Evolutionary conservation across 64 coral and sea anemone genomes (phyloP), one percentile per base, ranked within the genome.

Genomic region (Hydrozoanthus tunicans): DNA sequence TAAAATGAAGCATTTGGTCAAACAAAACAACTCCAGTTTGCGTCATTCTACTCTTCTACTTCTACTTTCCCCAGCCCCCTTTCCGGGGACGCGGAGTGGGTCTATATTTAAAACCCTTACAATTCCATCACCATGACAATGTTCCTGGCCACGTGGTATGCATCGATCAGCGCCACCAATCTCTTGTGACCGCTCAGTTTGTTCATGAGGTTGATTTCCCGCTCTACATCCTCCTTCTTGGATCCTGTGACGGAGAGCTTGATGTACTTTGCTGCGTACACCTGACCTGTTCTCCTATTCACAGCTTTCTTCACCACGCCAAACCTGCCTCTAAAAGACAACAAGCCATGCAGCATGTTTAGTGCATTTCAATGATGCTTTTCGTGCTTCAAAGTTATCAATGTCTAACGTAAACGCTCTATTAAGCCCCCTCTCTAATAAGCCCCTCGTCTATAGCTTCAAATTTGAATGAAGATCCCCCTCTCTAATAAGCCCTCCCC

Each of bases 121-220:
- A 93, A 99, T 58, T 99, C 97, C 79, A 99, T 91, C 12, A 99
- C 92, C 91, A 99, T 95, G 13, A 99, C 82, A 52, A 99, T 95
- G 9, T 70, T 94, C 56, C 72, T 91, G 0, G 89, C 27, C 77
- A 66, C 59, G 12, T 99, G 89, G 58, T 94, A 99, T 7, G 94
- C 97, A 24, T 96, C 97, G 0, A 95, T 51, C 17, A 99, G 90
- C 58, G 92, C 94, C 60, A 99, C 97, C 83, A 99, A 94, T 64
- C 94, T 93, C 82, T 96, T 92, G 92, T 99, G 97, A 12, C 23
- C 57, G 75, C 94, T 83, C 71, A 99, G 69, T 79, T 94, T 82
- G 61, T 91, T 82, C 97, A 99, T 99, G 56, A 99, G 95, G 70
- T 95, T 70, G 60, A 99, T 99, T 81, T 99, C 97, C 11, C 90